A percentile compares a stretch with the other conserved stretches of the same genome.
Evolutionary conservation across 2,888 invertebrate species (phyloP).

Genomic region (Syrista parreyssii): DNA sequence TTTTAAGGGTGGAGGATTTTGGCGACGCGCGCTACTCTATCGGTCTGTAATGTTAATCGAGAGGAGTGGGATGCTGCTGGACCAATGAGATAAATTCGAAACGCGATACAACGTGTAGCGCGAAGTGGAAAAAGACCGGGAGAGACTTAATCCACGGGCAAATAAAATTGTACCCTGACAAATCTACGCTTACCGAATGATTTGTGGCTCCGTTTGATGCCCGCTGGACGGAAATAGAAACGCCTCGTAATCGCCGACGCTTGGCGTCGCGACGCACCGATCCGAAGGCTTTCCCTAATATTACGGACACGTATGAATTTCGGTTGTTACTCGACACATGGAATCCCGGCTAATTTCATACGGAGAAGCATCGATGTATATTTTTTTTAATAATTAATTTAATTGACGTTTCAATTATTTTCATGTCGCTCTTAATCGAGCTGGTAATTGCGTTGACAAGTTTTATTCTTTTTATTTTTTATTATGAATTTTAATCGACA

Average conservation of each 20-base stretch:
- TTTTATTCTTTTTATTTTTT: no score
- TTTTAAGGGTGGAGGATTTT: no score
- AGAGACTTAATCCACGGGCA: slow-evolving; percentile 17
- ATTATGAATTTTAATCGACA: not conserved
- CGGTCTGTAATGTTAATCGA: not conserved
- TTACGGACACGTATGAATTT: not conserved
- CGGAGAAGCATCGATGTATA: not conserved
- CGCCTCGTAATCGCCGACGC: slow-evolving; percentile 12
- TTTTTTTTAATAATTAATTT: not conserved
- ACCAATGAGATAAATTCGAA: not conserved
- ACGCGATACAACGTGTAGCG: not conserved
- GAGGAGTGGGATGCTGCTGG: not conserved
- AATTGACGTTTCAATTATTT: not conserved
- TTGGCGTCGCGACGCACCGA: slow-evolving; percentile 16
- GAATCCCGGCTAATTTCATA: no score
- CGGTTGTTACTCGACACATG: no score
- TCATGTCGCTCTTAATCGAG: not conserved
- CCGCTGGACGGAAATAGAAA: slow-evolving; percentile 9
- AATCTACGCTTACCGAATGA: slow-evolving; percentile 45
- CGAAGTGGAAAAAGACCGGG: not conserved
- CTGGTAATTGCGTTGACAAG: not conserved
- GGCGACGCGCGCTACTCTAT: not conserved
- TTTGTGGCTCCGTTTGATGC: slow-evolving; percentile 44
- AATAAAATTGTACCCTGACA: slow-evolving; percentile 30
- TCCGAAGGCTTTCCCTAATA: not conserved